These are phyloP conservation scores for Sarcophaga subvicina DNA, from an alignment of 2,888 invertebrate genomes.

Conservation along the genomic window DNA sequence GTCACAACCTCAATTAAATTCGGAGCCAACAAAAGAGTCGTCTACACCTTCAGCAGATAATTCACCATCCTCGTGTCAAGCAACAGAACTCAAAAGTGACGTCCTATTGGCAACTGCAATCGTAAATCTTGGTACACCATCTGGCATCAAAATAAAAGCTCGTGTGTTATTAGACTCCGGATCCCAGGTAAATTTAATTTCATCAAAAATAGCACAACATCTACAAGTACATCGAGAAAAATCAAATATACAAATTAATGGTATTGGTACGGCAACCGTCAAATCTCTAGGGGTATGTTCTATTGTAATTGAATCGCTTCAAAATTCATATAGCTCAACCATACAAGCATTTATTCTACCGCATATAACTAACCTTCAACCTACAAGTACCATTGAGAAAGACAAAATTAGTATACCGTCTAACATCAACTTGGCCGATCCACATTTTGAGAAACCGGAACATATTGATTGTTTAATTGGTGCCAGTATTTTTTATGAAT, in stretches of 20 bases:
- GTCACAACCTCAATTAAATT: background rate
- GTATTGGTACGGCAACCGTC: background rate
- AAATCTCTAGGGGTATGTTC: background rate
- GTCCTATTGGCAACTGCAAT: conserved; percentile 27
- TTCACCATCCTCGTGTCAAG: background rate
- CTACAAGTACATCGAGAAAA: conserved; percentile 1
- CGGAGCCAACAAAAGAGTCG: background rate
- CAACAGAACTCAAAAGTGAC: background rate
- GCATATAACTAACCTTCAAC: background rate
- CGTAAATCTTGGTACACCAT: conserved; percentile 2
- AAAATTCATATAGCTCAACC: background rate
- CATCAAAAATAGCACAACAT: conserved; percentile 25
- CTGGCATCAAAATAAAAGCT: background rate
- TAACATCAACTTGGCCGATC: background rate
- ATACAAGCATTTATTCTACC: conserved; percentile 13
- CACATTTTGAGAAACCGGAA: conserved; percentile 5
- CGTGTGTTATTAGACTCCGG: conserved; percentile 48
- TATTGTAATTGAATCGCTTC: background rate
- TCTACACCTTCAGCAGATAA: background rate
- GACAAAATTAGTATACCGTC: conserved; percentile 29
- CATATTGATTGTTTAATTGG: conserved; percentile 14
- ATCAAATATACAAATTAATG: conserved; percentile 22
- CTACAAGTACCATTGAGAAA: conserved; percentile 24
- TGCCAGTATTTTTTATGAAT: conserved; percentile 13
- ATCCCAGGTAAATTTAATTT: conserved; percentile 46